Evolutionary conservation across 1,140 invertebrate species (phyloP).

Genomic region (Anastrepha obliqua): DNA sequence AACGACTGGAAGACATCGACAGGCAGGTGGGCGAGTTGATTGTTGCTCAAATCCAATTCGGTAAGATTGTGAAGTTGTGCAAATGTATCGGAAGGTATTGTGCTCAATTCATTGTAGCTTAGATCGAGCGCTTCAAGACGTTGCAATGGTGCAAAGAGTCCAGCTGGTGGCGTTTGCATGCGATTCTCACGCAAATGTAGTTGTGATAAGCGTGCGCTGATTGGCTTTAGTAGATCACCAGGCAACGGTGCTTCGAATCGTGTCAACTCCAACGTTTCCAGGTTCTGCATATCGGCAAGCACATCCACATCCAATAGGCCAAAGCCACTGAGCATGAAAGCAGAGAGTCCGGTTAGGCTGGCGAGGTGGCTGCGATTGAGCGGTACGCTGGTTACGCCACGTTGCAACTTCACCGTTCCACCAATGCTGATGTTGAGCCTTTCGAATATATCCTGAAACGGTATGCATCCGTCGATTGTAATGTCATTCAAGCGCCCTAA

Average conservation of each 20-base stretch:
- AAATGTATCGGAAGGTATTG: background rate
- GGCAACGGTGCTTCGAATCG: background rate
- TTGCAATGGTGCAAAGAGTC: background rate
- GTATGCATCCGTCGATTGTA: slow-evolving; percentile 12
- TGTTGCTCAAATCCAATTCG: slow-evolving; percentile 33
- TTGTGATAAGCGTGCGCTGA: background rate
- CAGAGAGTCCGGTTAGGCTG: background rate
- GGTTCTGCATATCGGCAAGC: background rate
- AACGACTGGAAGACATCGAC: background rate
- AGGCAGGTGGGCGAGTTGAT: background rate
- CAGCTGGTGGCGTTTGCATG: background rate
- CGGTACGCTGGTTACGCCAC: background rate
- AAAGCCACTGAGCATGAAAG: background rate
- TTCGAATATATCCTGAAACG: background rate
- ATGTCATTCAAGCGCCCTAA: background rate
- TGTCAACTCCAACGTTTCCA: background rate
- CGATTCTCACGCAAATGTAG: slow-evolving; percentile 21
- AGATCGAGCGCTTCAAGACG: background rate
- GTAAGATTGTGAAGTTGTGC: slow-evolving; percentile 5
- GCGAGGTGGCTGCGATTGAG: background rate
- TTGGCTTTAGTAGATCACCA: background rate
- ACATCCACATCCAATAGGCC: background rate
- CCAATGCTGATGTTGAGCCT: background rate
- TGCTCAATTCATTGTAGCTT: background rate
- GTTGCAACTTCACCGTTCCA: background rate